Base-by-base conservation (phyloP, 2,797 vertebrate genomes). In the Phoxinus dragarum region DNA sequence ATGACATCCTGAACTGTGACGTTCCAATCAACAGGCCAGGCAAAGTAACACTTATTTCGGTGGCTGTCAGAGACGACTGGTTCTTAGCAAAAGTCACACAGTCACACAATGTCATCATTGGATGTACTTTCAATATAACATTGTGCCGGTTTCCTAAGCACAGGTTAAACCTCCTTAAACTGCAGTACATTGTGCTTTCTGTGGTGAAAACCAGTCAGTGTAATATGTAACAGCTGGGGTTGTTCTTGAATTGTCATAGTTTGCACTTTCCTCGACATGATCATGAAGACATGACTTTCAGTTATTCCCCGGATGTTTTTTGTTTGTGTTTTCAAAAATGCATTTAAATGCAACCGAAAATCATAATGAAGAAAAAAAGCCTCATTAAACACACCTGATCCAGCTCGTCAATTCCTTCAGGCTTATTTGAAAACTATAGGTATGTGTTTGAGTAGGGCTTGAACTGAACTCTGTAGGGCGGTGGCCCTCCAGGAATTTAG, bases 1-100 rank as follows among this genome's bases (percentile, higher is more conserved):
- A 83, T 66, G 56, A 74, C 42, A 49, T 64, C 31, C 42, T 52
- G 56, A 61, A 82, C 59, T 40, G 56, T 66, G 72, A 40, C 6
- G 40, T 52, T 52, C 23, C 73, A 67, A 67, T 75, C 42, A 52
- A 66, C 72, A 67, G 42, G 23, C 31, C 31, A n/a, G 69, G 40
- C 7, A 75, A 83, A 75, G 42, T 16, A 27, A 40, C 42, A 31
- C 23, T 76, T 74, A 49, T n/a, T 59, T 76, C 36, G 40, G 36
- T 38, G 52, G 75, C 54, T 27, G 75, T 59, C 36, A 61, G 6
- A 40, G 5, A 40, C 11, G 71, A 66, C 72, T 66, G 72, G 31
- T 9, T 52, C 16, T 82, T 49, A 19, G 17, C 27, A 76, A 83
- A 68, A 23, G 1, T 34, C 1, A 3, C 11, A 61, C 4, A 82